Base-by-base conservation (phyloP, 2,888 invertebrate species). In the Stenolophus ochropezus region DNA sequence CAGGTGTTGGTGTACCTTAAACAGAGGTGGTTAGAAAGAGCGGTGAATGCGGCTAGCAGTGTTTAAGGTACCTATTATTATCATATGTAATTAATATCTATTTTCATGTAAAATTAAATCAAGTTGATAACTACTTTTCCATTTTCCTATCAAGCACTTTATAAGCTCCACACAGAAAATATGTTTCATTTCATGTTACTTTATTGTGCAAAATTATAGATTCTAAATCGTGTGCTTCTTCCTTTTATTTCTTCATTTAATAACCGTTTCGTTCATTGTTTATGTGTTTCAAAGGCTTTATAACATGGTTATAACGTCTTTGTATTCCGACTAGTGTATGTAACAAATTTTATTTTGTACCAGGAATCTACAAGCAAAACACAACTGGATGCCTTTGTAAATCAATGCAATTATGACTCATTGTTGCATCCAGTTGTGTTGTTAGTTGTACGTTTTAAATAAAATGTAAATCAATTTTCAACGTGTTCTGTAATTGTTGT, bases 281-380 rank as follows among this genome's bases (percentile, higher is more conserved):
- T 25, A 25, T 23, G 16, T 73, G 20, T 23, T 23, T 47, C 73
- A 21, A 49, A 49, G 65, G 33, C 20, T 8, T 69, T 69, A 33
- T 69, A 69, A 42, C 11, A 42, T 18, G 18, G 4, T 42, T 69
- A 69, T 27, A 42, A 69, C 6, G 18, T 33, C 69, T 42, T 47
- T 47, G 69, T 16, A 79, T 80, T 80, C 42, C 80, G 42, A 80
- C 25, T 56, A 73, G 47, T 80, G 80, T 80, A 80, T 58, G 73
- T 80, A 71, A 79, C 69, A 21, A 71, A 71, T 79, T 80, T 80
- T 80, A 80, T 80, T 80, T 80, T 80, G 80, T 80, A 80, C 42
- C 71, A 56, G 27, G 56, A 80, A 56, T n/a, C n/a, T n/a, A n/a
- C n/a, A 80, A 56, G 49, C 25, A 80, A 47, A 73, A 27, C 80